Evolutionary conservation across 2,797 vertebrate genomes (phyloP).

Genomic region (Girardinus metallicus): DNA sequence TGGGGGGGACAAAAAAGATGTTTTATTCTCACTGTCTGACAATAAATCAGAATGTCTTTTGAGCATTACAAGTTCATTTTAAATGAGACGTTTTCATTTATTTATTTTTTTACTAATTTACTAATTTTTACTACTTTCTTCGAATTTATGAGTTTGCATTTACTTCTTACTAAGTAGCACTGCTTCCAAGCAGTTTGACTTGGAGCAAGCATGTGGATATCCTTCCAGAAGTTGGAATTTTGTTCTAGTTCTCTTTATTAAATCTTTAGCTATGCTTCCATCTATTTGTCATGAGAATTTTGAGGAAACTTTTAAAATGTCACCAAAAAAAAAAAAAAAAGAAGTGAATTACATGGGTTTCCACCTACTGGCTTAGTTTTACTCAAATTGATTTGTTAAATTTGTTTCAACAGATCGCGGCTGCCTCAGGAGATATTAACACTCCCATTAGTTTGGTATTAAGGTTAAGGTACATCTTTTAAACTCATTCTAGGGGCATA

Average conservation of each 20-base stretch:
- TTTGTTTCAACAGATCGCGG: constrained; percentile 59
- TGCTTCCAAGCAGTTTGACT: not conserved
- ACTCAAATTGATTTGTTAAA: not conserved
- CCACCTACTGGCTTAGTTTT: not conserved
- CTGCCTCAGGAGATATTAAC: constrained; percentile 63
- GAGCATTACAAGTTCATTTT: not conserved
- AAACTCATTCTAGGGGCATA: not conserved
- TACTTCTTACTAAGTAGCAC: not conserved
- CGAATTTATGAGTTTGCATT: not conserved
- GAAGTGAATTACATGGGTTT: no score
- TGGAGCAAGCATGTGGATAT: not conserved
- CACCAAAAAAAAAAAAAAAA: no score
- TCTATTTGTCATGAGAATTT: no score
- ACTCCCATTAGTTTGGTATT: constrained; percentile 95
- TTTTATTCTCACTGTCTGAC: not conserved
- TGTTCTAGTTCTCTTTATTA: not conserved
- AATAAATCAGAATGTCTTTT: not conserved
- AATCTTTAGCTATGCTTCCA: no score
- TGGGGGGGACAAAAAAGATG: not conserved
- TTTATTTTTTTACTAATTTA: not conserved
- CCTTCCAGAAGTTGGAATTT: not conserved
- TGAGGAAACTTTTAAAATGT: not conserved
- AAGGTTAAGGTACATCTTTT: constrained; percentile 89
- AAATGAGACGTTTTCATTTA: not conserved
- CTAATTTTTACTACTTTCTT: not conserved